These are phyloP conservation scores for Drosophila villosipedis DNA, from an alignment of 2,888 invertebrate genomes.

Conservation along the genomic window DNA sequence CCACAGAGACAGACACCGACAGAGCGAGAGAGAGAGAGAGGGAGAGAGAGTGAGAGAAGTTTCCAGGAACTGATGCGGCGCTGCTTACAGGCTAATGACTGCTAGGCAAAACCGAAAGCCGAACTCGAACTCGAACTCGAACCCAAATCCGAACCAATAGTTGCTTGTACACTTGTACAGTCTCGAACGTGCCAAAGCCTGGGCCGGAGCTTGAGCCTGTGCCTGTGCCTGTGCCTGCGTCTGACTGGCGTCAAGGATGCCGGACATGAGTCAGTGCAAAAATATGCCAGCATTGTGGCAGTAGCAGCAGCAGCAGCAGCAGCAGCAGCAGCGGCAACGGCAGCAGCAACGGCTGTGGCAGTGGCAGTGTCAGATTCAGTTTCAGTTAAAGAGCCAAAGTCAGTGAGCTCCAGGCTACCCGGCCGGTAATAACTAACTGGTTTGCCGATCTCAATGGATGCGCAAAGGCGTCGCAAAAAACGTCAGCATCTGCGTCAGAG, in stretches of 20 bases:
- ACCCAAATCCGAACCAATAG: slow-evolving; percentile 22
- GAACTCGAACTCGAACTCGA: slow-evolving; percentile 1
- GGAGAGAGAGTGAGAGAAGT: slow-evolving; percentile 27
- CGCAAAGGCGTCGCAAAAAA: slow-evolving; percentile 5
- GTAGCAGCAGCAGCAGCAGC: slow-evolving; percentile 15
- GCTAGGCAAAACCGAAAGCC: slow-evolving; percentile 51
- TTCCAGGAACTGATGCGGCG: slow-evolving; percentile 66
- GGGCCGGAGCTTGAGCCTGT: slow-evolving; percentile 47
- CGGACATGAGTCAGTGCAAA: slow-evolving; percentile 59
- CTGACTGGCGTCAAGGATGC: slow-evolving; percentile 49
- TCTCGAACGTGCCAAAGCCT: slow-evolving; percentile 32
- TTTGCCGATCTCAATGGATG: slow-evolving; percentile 30
- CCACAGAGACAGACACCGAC: slow-evolving; percentile 1
- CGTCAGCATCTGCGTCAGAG: slow-evolving; percentile 5
- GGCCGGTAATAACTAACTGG: slow-evolving; percentile 48
- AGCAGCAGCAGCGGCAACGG: neutral
- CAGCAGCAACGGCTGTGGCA: neutral
- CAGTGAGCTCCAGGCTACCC: slow-evolving; percentile 17
- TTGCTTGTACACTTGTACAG: slow-evolving; percentile 36
- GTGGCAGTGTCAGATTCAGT: slow-evolving; percentile 29
- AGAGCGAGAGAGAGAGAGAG: neutral
- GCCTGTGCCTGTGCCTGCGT: slow-evolving; percentile 7
- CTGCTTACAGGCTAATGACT: slow-evolving; percentile 75
- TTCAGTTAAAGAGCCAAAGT: slow-evolving; percentile 17
- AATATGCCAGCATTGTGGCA: slow-evolving; percentile 45